Conservation (phyloP, 2,113 vertebrate species). For the Columba livia region DNA sequence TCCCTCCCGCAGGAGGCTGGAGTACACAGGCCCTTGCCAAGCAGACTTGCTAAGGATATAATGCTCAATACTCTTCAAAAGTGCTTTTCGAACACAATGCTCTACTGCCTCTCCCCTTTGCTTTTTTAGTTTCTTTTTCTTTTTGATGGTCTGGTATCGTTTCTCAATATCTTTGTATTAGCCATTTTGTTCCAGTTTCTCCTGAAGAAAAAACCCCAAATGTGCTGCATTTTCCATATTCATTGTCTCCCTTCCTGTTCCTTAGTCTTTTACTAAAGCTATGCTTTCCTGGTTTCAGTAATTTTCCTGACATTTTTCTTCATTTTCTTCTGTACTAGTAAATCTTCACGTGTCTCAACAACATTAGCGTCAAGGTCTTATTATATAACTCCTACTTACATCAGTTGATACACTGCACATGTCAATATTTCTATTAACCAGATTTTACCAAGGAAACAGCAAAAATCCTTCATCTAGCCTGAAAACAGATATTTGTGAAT, state of each 20-base stretch:
- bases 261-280: slow-evolving; percentile 26
- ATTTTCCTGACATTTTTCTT: slow-evolving; percentile 64
- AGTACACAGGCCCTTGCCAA: not conserved
- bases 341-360: slow-evolving; percentile 34
- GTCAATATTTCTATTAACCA: slow-evolving; percentile 2
- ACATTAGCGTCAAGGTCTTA: slow-evolving; percentile 59
- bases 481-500: not conserved
- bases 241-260: slow-evolving; percentile 4
- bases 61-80: not conserved
- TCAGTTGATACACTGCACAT: slow-evolving; percentile 36
- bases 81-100: not conserved
- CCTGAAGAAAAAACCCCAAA: not conserved
- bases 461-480: not conserved
- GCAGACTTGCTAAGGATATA: not conserved
- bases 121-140: not conserved
- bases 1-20: slow-evolving; percentile 29
- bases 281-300: slow-evolving; percentile 52
- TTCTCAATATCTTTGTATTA: not conserved
- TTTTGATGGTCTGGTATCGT: not conserved
- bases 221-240: not conserved
- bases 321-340: slow-evolving; percentile 36
- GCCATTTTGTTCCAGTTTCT: slow-evolving; percentile 33
- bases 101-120: not conserved
- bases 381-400: slow-evolving; percentile 44
- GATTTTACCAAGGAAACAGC: not conserved